phyloP scores from a whole-genome alignment of 2,113 vertebrate species.

The Psephotus haematonotus region DNA sequence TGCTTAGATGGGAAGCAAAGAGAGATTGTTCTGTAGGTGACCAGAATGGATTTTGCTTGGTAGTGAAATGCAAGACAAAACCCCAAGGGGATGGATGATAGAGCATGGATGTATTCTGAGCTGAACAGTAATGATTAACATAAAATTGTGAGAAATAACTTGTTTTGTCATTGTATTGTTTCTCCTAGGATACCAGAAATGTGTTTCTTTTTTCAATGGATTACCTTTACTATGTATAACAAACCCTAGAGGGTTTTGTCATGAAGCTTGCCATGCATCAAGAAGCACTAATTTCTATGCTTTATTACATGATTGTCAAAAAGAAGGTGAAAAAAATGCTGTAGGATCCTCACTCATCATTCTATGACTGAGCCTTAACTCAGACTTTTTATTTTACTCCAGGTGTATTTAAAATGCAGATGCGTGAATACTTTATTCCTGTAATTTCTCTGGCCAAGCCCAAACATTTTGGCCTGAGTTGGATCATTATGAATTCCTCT shows the following conservation, averaged over 20 bases:
- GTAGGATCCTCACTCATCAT: not conserved
- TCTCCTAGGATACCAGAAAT: not conserved
- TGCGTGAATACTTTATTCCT: not conserved
- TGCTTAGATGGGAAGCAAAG: not conserved
- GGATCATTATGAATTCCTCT: not conserved
- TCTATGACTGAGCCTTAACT: not conserved
- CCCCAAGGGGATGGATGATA: not conserved
- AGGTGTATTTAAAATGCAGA: not conserved
- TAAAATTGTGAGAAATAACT: not conserved
- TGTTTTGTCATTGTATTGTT: not conserved
- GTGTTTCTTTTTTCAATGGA: not conserved
- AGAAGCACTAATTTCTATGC: not conserved
- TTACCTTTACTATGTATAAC: accelerated
- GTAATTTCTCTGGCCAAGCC: not conserved
- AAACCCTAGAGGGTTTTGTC: not conserved
- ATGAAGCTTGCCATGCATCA: not conserved
- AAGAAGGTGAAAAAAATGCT: not conserved
- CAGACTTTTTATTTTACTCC: not conserved
- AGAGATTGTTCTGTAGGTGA: not conserved
- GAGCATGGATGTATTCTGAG: not conserved
- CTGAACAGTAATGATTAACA: not conserved
- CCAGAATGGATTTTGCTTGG: not conserved
- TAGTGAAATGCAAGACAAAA: not conserved
- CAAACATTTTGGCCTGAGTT: not conserved
- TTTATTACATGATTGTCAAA: not conserved